These are phyloP conservation scores for Alviniconcha strummeri DNA, from an alignment of 2,888 invertebrate genomes.

Conservation along the genomic window DNA sequence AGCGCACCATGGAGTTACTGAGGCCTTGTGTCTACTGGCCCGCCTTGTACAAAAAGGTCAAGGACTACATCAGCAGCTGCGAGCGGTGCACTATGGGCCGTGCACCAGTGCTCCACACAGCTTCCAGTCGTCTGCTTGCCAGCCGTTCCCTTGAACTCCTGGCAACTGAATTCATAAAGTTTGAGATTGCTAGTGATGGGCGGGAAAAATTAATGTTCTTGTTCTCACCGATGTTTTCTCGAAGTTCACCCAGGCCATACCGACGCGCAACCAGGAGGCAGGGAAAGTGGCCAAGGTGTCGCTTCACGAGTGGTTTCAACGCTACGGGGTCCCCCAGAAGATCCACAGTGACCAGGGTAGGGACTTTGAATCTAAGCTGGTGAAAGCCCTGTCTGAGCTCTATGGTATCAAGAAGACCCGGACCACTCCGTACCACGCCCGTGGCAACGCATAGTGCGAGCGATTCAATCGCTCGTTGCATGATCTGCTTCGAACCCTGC, in stretches of 20 bases:
- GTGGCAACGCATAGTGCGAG: conserved; percentile 47
- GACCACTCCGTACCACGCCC: conserved; percentile 48
- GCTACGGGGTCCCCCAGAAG: conserved; percentile 29
- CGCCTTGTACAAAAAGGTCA: conserved; percentile 40
- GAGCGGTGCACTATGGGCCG: conserved; percentile 2
- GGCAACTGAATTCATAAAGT: conserved; percentile 48
- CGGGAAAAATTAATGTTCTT: conserved; percentile 44
- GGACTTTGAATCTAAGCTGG: conserved; percentile 43
- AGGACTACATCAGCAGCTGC: conserved; percentile 19
- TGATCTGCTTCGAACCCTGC: conserved; percentile 42
- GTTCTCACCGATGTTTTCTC: conserved; percentile 51
- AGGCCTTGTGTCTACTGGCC: conserved; percentile 47
- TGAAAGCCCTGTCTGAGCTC: conserved; percentile 41
- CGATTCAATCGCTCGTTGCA: too few species aligned
- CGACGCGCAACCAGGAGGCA: conserved; percentile 46
- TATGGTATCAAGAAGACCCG: conserved; percentile 42
- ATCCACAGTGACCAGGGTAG: conserved; percentile 48
- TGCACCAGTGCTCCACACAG: neutral
- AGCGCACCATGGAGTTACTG: conserved; percentile 39
- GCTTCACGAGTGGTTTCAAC: conserved; percentile 43
- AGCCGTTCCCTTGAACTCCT: conserved; percentile 44
- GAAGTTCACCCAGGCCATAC: conserved; percentile 46
- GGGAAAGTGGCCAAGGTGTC: conserved; percentile 43
- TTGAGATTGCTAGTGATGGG: conserved; percentile 42
- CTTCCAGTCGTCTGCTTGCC: conserved; percentile 35